These are phyloP conservation scores for Pogonus chalceus DNA, from an alignment of 1,140 invertebrate species.

Conservation along the genomic window DNA sequence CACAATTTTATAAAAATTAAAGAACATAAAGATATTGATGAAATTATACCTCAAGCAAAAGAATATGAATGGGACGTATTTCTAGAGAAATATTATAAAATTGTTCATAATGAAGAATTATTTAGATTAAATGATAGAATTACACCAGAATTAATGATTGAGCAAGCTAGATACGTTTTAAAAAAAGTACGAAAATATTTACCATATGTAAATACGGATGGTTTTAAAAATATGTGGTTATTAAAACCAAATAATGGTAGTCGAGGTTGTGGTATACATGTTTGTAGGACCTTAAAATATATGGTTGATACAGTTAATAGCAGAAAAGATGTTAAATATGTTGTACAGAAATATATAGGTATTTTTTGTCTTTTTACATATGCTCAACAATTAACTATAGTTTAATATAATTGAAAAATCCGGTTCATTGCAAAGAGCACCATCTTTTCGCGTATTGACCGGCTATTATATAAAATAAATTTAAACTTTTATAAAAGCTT, in stretches of 20 bases:
- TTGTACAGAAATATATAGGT: slow-evolving; percentile 92
- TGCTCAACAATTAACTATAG: no score
- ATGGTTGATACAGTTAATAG: slow-evolving; percentile 54
- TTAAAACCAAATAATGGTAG: slow-evolving; percentile 82
- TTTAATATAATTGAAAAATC: no score
- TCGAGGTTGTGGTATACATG: slow-evolving; percentile 73
- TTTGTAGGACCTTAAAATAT: slow-evolving; percentile 33
- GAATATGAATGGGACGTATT: slow-evolving; percentile 61
- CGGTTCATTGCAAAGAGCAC: no score
- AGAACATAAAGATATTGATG: slow-evolving; percentile 43
- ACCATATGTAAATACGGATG: slow-evolving; percentile 61
- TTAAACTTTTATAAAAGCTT: no score
- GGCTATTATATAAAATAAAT: no score
- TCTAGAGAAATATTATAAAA: slow-evolving; percentile 45
- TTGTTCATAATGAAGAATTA: slow-evolving; percentile 35
- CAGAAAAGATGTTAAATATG: slow-evolving; percentile 57
- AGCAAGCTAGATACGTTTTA: slow-evolving; percentile 43
- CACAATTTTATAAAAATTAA: slow-evolving; percentile 40
- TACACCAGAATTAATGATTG: slow-evolving; percentile 40
- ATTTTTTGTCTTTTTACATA: no score
- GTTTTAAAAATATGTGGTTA: slow-evolving; percentile 82
- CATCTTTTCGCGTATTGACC: no score
- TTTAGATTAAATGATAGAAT: slow-evolving; percentile 29
- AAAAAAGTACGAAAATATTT: slow-evolving; percentile 48
- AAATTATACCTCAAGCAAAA: slow-evolving; percentile 30